Conservation (phyloP, 2,888 invertebrate genomes). For the Platerodrilus igneus region DNA sequence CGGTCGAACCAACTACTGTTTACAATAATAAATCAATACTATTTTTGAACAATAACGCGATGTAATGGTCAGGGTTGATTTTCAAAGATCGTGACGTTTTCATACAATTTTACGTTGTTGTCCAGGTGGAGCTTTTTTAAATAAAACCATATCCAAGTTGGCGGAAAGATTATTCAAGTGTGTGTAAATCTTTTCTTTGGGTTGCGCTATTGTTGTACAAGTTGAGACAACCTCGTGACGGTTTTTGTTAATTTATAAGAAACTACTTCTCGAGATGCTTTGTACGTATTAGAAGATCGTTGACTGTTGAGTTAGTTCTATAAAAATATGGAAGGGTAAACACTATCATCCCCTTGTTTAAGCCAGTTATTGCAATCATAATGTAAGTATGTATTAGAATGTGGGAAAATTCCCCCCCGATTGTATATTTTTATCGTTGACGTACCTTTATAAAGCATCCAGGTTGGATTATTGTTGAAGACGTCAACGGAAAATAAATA, state of each 20-base stretch:
- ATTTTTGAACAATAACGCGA: too few relatives aligned
- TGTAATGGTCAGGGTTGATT: too few relatives aligned
- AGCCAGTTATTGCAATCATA: too few relatives aligned
- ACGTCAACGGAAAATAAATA: constrained; percentile 36
- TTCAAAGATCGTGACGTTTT: constrained; percentile 15
- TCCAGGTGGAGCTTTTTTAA: constrained; percentile 8
- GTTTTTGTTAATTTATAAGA: too few relatives aligned
- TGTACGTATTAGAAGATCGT: too few relatives aligned
- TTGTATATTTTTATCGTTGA: not conserved
- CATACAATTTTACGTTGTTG: constrained; percentile 7
- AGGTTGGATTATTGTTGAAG: constrained; percentile 23
- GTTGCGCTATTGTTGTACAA: too few relatives aligned
- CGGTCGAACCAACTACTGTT: constrained; percentile 14
- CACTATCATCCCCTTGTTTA: too few relatives aligned
- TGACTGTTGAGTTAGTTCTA: too few relatives aligned
- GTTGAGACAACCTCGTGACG: too few relatives aligned
- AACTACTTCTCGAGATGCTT: too few relatives aligned
- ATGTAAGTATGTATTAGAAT: not conserved
- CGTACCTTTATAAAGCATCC: not conserved
- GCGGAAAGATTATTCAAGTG: constrained; percentile 16
- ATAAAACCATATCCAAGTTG: too few relatives aligned
- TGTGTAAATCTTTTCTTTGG: constrained; percentile 9
- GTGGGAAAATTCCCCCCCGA: not conserved
- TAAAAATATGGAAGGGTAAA: too few relatives aligned
- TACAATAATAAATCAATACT: constrained; percentile 4